Conservation (phyloP, 2,888 invertebrate species). For the Norana najaformis region DNA sequence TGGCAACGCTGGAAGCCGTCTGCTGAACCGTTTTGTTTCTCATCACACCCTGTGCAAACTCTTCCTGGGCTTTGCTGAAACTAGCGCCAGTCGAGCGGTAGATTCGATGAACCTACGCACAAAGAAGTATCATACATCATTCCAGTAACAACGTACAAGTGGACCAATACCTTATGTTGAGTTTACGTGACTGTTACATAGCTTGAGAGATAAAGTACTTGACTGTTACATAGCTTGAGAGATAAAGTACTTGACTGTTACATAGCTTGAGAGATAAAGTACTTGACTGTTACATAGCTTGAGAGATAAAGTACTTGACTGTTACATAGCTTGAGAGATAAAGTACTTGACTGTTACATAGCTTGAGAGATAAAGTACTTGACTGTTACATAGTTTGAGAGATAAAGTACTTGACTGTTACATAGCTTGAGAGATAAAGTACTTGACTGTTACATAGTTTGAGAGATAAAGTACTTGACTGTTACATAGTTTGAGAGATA, state of each 20-base stretch:
- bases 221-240: background rate
- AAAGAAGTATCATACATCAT: background rate
- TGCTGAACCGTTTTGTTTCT: constrained; percentile 90
- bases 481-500: background rate
- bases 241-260: too few relatives aligned
- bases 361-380: background rate
- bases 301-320: background rate
- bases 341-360: background rate
- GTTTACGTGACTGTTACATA: background rate
- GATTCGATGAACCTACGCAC: constrained; percentile 85
- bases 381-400: background rate
- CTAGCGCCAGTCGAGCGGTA: constrained; percentile 95
- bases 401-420: background rate
- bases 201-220: background rate
- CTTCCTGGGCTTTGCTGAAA: constrained; percentile 94
- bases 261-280: background rate
- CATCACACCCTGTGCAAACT: constrained; percentile 93
- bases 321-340: too few relatives aligned
- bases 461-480: background rate
- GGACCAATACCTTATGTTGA: background rate
- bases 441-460: too few relatives aligned
- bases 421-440: too few relatives aligned
- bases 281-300: too few relatives aligned
- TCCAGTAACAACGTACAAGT: background rate
- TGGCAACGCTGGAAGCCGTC: constrained; percentile 83